phyloP scores from a whole-genome alignment of 30 jellyfish, hydroid and myxozoan genomes.

The Phacellophora camtschatica region DNA sequence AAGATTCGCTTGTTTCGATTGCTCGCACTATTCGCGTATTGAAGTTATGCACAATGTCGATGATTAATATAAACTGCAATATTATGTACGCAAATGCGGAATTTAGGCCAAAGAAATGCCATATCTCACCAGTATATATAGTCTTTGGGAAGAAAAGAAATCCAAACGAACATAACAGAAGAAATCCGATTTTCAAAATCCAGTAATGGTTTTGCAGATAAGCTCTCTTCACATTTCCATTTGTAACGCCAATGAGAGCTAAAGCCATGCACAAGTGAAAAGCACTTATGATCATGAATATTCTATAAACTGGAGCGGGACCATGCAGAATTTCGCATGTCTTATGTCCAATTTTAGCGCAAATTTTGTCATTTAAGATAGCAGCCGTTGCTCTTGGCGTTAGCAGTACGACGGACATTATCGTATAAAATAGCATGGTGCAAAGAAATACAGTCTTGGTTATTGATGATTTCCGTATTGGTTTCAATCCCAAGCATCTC shows the following conservation, averaged over 20 bases:
- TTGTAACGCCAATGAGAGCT: slow-evolving; percentile 44
- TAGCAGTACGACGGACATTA: slow-evolving; percentile 33
- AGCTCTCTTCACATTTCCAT: slow-evolving; percentile 45
- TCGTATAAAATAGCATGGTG: slow-evolving; percentile 19
- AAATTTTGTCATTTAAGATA: slow-evolving; percentile 20
- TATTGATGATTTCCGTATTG: slow-evolving; percentile 55
- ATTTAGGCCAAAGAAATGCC: slow-evolving; percentile 97
- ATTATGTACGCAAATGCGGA: slow-evolving; percentile 84
- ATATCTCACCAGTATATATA: slow-evolving; percentile 85
- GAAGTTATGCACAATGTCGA: slow-evolving; percentile 72
- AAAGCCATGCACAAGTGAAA: slow-evolving; percentile 53
- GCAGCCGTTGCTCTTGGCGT: slow-evolving; percentile 52
- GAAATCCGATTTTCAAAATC: slow-evolving; percentile 25
- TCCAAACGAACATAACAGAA: background rate
- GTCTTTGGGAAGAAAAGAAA: slow-evolving; percentile 74
- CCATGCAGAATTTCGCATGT: slow-evolving; percentile 86
- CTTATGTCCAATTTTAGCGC: slow-evolving; percentile 63
- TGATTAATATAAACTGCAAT: slow-evolving; percentile 65
- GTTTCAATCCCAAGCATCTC: slow-evolving; percentile 49
- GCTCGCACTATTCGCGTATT: slow-evolving; percentile 42
- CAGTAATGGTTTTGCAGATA: slow-evolving; percentile 75
- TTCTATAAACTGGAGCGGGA: slow-evolving; percentile 93
- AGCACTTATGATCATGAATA: slow-evolving; percentile 52
- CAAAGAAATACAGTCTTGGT: slow-evolving; percentile 55
- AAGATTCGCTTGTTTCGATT: slow-evolving; percentile 57